Evolutionary conservation across 2,888 invertebrate species (phyloP), one percentile per base, ranked within the genome.

Genomic region (Drosophila greeni): DNA sequence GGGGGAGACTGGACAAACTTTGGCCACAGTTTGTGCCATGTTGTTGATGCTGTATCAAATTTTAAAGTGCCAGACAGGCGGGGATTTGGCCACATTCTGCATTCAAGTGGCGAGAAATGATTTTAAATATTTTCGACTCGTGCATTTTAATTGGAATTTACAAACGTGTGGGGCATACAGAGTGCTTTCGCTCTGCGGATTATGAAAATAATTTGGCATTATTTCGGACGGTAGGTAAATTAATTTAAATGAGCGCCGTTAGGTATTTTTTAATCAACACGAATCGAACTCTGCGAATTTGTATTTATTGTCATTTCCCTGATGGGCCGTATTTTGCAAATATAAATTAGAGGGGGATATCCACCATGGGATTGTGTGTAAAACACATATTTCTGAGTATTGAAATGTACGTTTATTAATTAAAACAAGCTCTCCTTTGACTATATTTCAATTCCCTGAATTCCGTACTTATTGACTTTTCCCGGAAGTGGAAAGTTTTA

Each of bases 21-120:
- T 75, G 68, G 68, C 64, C 73, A 73, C 75, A 73, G 65, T 74
- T 76, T 61, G 78, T 61, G 48, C 47, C 61, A 56, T 65, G 70
- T 76, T 77, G 73, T 77, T 80, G 75, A 76, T 75, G 67, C 54
- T 72, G 78, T 73, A 73, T 61, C 60, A 62, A 75, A 72, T 37
- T 70, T 70, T 72, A 60, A 74, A 72, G 64, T 20, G 43, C 42
- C 48, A 57, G 42, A 26, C 24, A 11, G 16, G 42, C 42, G 24
- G 16, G 29, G 29, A 34, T 45, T 45, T 16, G 34, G 64, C 37
- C 64, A 64, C 64, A 64, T 64, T 52, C 52, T 31, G 33, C 29
- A 60, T 57, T 57, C 58, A 60, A 60, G 59, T 60, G 59, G 59
- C 58, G 51, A 62, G 51, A 61, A 62, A 61, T 61, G 49, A 61